These are phyloP conservation scores for Exephanes ischioxanthus DNA, from an alignment of 2,888 invertebrate species.

Conservation along the genomic window DNA sequence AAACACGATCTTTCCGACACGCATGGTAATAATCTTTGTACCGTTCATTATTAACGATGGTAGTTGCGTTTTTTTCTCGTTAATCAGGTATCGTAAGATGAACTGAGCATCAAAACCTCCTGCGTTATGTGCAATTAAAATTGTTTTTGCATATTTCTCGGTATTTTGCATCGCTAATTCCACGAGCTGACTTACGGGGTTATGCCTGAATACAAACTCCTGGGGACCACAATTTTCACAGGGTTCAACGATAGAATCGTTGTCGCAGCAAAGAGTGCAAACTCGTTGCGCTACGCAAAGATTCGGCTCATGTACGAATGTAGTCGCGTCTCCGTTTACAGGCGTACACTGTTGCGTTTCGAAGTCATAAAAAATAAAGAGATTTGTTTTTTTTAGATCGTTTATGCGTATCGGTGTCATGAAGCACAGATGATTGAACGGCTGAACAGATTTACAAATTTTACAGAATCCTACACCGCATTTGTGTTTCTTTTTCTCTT, in stretches of 20 bases:
- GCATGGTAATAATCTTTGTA: too few species aligned
- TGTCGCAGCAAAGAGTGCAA: background rate
- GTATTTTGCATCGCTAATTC: slow-evolving; percentile 37
- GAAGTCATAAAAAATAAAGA: background rate
- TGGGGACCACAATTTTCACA: background rate
- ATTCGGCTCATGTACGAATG: background rate
- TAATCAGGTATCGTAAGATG: slow-evolving; percentile 38
- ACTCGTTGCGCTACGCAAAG: slow-evolving; percentile 30
- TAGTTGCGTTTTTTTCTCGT: slow-evolving; percentile 32
- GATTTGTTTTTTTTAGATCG: background rate
- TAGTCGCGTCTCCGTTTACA: background rate
- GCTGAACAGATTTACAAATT: background rate
- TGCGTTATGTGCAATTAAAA: slow-evolving; percentile 49
- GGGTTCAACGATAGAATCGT: background rate
- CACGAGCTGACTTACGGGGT: slow-evolving; percentile 55
- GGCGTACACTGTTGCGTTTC: background rate
- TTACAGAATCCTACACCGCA: background rate
- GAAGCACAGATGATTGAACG: background rate
- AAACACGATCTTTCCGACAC: too few species aligned
- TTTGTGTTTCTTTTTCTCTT: background rate
- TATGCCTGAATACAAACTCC: background rate
- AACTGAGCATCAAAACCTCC: slow-evolving; percentile 39
- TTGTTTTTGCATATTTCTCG: slow-evolving; percentile 24
- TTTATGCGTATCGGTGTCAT: background rate
- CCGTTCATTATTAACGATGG: too few species aligned